A percentile compares a stretch with the other conserved stretches of the same genome.
These are phyloP conservation scores for Illadopsis cleaveri DNA, from an alignment of 2,113 vertebrate genomes.

Conservation along the genomic window DNA sequence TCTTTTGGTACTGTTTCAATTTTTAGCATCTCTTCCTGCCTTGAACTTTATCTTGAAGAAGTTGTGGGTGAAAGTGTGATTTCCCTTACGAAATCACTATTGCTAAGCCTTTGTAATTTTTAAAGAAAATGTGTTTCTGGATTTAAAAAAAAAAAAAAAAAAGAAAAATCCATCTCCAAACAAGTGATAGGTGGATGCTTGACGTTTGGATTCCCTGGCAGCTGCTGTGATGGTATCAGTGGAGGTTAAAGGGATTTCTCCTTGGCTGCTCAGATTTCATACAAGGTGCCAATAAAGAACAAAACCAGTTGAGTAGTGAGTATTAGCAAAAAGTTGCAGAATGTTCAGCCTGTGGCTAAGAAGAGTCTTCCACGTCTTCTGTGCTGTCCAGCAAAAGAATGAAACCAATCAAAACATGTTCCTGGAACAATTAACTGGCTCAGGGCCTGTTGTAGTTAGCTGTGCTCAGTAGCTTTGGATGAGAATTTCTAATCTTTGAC, in stretches of 20 bases:
- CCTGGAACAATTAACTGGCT: background rate
- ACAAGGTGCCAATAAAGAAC: background rate
- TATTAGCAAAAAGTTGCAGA: background rate
- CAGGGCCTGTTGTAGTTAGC: background rate
- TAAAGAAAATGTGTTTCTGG: background rate
- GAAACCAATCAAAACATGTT: background rate
- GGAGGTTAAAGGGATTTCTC: background rate
- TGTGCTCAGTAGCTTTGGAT: background rate
- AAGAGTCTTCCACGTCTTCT: background rate
- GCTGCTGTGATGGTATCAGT: background rate
- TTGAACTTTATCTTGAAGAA: background rate
- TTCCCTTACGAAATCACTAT: background rate
- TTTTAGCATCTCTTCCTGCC: background rate
- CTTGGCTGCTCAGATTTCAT: background rate
- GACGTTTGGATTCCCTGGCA: background rate
- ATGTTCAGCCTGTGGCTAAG: background rate
- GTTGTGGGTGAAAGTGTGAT: background rate
- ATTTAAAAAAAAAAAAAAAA: background rate
- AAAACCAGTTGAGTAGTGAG: background rate
- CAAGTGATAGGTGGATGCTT: background rate
- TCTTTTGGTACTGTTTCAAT: background rate
- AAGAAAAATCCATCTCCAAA: background rate
- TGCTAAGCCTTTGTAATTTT: background rate
- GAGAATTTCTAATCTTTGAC: background rate
- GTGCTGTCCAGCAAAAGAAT: background rate